These are phyloP conservation scores for Phaethon lepturus DNA, from an alignment of 2,113 vertebrate genomes.

Conservation along the genomic window DNA sequence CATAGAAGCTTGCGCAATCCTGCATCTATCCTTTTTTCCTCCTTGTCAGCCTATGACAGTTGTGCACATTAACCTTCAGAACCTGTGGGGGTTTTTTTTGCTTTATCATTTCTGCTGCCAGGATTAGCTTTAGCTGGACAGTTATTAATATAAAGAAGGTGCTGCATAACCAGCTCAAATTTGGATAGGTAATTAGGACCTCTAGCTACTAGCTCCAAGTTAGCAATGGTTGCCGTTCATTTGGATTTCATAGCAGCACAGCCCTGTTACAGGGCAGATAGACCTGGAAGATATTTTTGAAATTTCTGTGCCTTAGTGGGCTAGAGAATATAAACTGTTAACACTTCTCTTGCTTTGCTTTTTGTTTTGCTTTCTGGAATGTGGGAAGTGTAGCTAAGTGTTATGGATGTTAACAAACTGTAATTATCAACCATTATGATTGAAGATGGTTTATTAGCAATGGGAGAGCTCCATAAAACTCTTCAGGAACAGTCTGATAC, in stretches of 20 bases:
- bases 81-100: background rate
- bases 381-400: background rate
- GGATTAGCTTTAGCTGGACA: slow-evolving; percentile 64
- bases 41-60: background rate
- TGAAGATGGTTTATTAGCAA: background rate
- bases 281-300: slow-evolving; percentile 16
- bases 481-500: background rate
- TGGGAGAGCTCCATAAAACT: background rate
- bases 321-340: slow-evolving; percentile 31
- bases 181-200: slow-evolving; percentile 64
- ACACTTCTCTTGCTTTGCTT: background rate
- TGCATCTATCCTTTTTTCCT: background rate
- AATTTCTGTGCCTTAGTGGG: background rate
- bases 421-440: background rate
- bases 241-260: slow-evolving; percentile 39
- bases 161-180: slow-evolving; percentile 48
- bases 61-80: slow-evolving; percentile 61
- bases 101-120: slow-evolving; percentile 27
- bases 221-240: slow-evolving; percentile 21
- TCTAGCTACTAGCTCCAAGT: slow-evolving; percentile 32
- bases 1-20: background rate
- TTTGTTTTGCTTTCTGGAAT: slow-evolving; percentile 24
- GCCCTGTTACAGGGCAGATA: background rate
- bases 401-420: background rate
- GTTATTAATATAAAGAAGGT: slow-evolving; percentile 60